Conservation (phyloP, 2,113 vertebrate genomes). For the Pedetes capensis region DNA sequence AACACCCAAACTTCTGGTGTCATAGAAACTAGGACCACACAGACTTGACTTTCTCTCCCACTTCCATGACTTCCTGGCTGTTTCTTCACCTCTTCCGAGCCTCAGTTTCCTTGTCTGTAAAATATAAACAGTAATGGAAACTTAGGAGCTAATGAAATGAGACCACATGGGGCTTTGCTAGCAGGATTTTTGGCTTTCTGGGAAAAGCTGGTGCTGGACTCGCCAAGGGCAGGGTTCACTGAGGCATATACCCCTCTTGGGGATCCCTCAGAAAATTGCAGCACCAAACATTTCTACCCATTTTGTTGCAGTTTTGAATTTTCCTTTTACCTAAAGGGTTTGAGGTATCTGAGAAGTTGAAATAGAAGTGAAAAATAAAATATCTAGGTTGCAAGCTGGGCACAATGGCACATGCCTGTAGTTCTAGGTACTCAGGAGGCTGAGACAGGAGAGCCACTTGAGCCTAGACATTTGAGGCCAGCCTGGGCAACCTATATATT, state of each 20-base stretch:
- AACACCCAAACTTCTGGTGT: neutral
- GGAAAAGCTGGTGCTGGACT: neutral
- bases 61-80: neutral
- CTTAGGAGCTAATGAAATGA: neutral
- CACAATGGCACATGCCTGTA: no score
- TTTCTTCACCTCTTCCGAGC: neutral
- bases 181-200: neutral
- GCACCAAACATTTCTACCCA: neutral
- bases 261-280: neutral
- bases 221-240: neutral
- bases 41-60: neutral
- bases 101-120: neutral
- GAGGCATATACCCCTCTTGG: neutral
- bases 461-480: neutral
- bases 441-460: neutral
- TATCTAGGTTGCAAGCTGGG: neutral
- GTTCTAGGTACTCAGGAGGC: neutral
- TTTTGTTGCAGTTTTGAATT: neutral
- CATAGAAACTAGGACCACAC: neutral
- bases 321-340: neutral
- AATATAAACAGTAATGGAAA: neutral
- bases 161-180: neutral
- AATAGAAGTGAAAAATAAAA: neutral
- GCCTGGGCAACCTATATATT: no score
- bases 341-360: neutral